phyloP scores from a whole-genome alignment of 2,888 invertebrate species.

The Galeopsomyia nigrocyanea region DNA sequence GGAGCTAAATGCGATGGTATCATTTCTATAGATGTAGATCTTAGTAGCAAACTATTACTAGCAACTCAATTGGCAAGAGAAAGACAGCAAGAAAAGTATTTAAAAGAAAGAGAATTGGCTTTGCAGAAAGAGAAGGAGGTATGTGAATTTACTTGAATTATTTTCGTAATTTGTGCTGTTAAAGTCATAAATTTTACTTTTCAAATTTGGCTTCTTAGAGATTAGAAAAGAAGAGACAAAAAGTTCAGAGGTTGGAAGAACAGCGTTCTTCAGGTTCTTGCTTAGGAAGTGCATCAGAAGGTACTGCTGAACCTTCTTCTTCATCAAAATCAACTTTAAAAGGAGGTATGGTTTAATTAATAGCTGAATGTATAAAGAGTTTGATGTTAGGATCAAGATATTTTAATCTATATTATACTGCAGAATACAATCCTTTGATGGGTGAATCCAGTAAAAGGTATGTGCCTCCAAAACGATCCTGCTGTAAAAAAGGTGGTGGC shows the following conservation, averaged over 20 bases:
- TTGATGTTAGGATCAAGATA: not conserved
- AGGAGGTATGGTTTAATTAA: constrained; percentile 44
- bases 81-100: constrained; percentile 68
- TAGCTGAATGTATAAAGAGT: not conserved
- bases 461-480: constrained; percentile 63
- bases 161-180: not conserved
- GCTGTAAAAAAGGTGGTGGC: constrained; percentile 63
- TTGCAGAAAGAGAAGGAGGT: constrained; percentile 66
- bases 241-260: constrained; percentile 50
- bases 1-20: constrained; percentile 15
- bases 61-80: constrained; percentile 65
- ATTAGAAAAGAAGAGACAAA: constrained; percentile 60
- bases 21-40: constrained; percentile 67
- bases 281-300: constrained; percentile 53
- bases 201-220: constrained; percentile 52
- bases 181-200: not conserved
- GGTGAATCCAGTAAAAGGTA: constrained; percentile 59
- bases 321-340: constrained; percentile 49
- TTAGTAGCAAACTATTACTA: constrained; percentile 61
- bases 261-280: constrained; percentile 50
- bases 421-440: constrained; percentile 66
- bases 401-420: constrained; percentile 6
- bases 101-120: constrained; percentile 60
- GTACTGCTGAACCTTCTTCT: constrained; percentile 41
- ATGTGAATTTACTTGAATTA: not conserved